phyloP scores from a whole-genome alignment of 2,797 vertebrate genomes.

The Poecilia picta region DNA sequence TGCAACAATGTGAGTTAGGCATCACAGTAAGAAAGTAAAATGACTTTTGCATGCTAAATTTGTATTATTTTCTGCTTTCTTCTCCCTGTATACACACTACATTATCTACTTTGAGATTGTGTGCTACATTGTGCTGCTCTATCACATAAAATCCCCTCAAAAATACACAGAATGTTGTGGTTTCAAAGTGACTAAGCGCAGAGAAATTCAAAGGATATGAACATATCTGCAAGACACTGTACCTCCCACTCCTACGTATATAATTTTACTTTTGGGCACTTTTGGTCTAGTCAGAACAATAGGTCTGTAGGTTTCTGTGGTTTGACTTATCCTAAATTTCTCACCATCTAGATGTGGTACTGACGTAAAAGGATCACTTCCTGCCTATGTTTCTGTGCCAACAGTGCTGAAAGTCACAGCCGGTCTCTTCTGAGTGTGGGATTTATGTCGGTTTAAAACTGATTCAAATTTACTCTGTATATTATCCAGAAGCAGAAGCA shows the following conservation, averaged over 20 bases:
- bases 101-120: background rate
- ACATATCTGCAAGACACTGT: background rate
- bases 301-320: constrained; percentile 5
- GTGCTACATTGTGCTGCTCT: background rate
- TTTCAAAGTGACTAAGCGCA: background rate
- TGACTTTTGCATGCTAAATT: background rate
- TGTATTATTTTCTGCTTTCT: background rate
- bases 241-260: background rate
- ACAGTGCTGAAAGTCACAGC: constrained; percentile 13
- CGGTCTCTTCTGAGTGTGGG: background rate
- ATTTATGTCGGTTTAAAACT: constrained; percentile 2
- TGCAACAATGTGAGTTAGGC: background rate
- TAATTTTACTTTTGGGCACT: background rate
- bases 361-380: constrained; percentile 49
- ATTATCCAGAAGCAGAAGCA: constrained; percentile 39
- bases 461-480: constrained; percentile 36
- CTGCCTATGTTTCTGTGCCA: constrained; percentile 46
- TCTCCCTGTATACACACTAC: background rate
- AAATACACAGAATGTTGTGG: background rate
- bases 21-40: background rate
- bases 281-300: constrained; percentile 17
- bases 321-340: constrained; percentile 22
- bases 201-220: background rate
- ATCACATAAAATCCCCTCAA: background rate
- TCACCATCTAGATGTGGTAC: constrained; percentile 4